phyloP scores from a whole-genome alignment of 1,140 invertebrate species.

The Microplitis mediator region DNA sequence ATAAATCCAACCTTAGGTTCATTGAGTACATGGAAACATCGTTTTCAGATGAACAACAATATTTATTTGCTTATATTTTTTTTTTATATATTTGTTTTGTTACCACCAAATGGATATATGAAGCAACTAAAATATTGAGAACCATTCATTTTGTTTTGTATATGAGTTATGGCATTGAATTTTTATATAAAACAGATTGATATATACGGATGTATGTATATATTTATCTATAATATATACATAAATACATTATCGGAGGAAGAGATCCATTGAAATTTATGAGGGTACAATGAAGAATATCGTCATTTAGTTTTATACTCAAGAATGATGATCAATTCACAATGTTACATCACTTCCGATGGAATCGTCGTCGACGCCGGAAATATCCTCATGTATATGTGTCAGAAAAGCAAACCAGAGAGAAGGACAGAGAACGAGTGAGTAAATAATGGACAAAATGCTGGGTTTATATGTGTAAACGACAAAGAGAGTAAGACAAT shows the following conservation, averaged over 20 bases:
- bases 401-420: no score
- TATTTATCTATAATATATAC: background rate
- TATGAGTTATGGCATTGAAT: no score
- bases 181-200: no score
- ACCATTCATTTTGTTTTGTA: background rate
- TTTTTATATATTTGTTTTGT: background rate
- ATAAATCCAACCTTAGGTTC: constrained; percentile 13
- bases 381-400: no score
- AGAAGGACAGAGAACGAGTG: no score
- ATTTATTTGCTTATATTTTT: background rate
- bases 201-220: background rate
- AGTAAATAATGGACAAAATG: background rate
- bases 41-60: background rate
- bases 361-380: background rate
- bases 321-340: background rate
- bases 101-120: no score
- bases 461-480: background rate
- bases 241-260: background rate
- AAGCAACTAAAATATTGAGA: background rate
- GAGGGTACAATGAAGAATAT: background rate
- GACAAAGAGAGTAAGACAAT: background rate
- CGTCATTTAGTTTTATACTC: background rate
- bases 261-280: background rate
- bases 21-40: constrained; percentile 8
- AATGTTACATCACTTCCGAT: background rate